A percentile compares a stretch with the other conserved stretches of the same genome.
Conservation (phyloP, 1,140 invertebrate species). For the Elysia chlorotica region DNA sequence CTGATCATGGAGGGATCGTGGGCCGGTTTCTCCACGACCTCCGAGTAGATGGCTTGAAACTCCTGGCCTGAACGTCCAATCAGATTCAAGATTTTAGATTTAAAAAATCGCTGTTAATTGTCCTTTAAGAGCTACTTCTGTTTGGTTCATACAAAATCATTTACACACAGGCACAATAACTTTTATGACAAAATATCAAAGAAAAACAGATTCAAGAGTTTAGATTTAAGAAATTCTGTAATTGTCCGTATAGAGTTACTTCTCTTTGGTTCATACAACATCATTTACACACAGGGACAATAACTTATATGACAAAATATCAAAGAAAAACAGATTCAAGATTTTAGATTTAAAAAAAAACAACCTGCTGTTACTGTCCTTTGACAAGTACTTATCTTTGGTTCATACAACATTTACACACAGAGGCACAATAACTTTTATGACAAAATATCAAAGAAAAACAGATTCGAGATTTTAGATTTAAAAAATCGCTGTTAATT, state of each 20-base stretch:
- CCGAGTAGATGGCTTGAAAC: slow-evolving; percentile 18
- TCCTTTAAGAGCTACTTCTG: neutral
- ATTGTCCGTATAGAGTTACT: too few species aligned
- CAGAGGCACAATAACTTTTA: too few species aligned
- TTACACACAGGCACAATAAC: neutral
- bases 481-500: neutral
- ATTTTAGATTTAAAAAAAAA: too few species aligned
- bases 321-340: too few species aligned
- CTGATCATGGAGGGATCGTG: slow-evolving; percentile 7
- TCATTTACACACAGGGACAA: too few species aligned
- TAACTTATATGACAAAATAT: too few species aligned
- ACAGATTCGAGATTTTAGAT: neutral
- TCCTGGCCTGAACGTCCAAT: neutral
- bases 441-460: too few species aligned
- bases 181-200: neutral
- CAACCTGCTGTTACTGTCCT: too few species aligned
- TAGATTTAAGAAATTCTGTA: neutral
- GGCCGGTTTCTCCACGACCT: slow-evolving; percentile 19
- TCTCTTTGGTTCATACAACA: too few species aligned
- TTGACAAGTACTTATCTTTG: too few species aligned
- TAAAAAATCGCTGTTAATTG: neutral
- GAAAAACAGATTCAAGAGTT: neutral
- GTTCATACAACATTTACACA: too few species aligned
- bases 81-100: neutral
- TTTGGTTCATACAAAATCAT: neutral